Evolutionary conservation across 2,797 vertebrate species (phyloP).

Genomic region (Anabacerthia variegaticeps): DNA sequence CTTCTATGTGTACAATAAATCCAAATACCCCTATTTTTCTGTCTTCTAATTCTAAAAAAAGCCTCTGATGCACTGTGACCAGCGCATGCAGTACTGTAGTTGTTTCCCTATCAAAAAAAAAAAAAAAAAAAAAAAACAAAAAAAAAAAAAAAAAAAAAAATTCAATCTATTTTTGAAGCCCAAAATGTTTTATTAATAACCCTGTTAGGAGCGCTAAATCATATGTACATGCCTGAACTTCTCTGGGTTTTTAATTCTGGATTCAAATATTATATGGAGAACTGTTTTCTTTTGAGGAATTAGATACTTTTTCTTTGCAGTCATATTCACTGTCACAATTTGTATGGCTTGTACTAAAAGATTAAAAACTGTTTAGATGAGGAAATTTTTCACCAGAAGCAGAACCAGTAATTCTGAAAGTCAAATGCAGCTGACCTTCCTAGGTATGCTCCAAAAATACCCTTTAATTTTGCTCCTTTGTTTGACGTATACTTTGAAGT

Average conservation of each 20-base stretch:
- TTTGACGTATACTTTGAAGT: not conserved
- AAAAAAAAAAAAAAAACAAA: not conserved
- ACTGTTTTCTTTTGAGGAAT: not conserved
- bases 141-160: not conserved
- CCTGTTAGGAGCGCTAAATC: not conserved
- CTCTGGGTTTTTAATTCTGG: not conserved
- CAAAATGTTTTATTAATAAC: not conserved
- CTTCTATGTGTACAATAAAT: not conserved
- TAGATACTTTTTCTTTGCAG: not conserved
- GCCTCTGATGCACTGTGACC: fast-evolving
- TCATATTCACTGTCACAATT: not conserved
- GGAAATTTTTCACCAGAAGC: not conserved
- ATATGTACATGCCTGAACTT: not conserved
- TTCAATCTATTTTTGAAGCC: not conserved
- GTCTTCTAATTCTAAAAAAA: not conserved
- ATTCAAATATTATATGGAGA: not conserved
- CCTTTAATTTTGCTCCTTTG: not conserved
- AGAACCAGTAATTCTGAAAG: not conserved
- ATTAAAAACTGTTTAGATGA: not conserved
- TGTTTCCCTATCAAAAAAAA: not conserved
- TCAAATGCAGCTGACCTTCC: not conserved
- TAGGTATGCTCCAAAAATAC: not conserved
- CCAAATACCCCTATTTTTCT: not conserved
- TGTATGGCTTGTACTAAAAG: not conserved
- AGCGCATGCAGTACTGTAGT: not conserved